Evolutionary conservation across 2,113 vertebrate genomes (phyloP).

Genomic region (Pseudonaja textilis): DNA sequence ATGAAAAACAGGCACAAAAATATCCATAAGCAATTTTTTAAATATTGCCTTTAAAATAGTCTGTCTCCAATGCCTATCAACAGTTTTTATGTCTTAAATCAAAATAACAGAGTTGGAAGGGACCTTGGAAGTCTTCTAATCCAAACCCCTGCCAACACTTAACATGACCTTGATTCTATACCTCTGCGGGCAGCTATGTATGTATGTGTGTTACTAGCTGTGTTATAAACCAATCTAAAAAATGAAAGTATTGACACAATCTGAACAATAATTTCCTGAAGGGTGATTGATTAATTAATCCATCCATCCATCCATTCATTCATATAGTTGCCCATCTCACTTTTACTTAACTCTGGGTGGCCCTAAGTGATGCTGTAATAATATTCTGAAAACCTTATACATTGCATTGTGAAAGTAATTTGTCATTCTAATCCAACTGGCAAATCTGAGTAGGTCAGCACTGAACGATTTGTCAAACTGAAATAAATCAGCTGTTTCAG

Average conservation of each 20-base stretch:
- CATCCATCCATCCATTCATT: not conserved
- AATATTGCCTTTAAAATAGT: slow-evolving; percentile 7
- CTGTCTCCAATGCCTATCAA: not conserved
- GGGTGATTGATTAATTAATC: not conserved
- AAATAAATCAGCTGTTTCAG: slow-evolving; percentile 48
- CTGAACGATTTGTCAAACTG: slow-evolving; percentile 54
- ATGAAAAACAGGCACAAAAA: not conserved
- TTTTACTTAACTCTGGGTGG: not conserved
- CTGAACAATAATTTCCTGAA: slow-evolving; percentile 60
- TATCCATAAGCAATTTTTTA: not conserved
- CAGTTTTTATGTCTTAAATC: not conserved
- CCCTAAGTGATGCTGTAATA: slow-evolving; percentile 25
- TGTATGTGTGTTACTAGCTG: slow-evolving; percentile 34
- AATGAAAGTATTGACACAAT: slow-evolving; percentile 57
- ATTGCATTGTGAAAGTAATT: slow-evolving; percentile 51
- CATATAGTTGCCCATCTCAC: not conserved
- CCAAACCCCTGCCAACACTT: not conserved
- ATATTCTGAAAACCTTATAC: slow-evolving; percentile 50
- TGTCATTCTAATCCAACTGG: slow-evolving; percentile 56
- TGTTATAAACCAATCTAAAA: slow-evolving; percentile 48
- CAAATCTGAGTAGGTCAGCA: slow-evolving; percentile 56
- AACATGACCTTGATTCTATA: not conserved
- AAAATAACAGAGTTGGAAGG: not conserved
- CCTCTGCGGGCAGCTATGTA: not conserved
- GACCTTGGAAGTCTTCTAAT: not conserved